These are phyloP conservation scores for Mastomys coucha DNA, from an alignment of 2,113 vertebrate genomes.

Conservation along the genomic window DNA sequence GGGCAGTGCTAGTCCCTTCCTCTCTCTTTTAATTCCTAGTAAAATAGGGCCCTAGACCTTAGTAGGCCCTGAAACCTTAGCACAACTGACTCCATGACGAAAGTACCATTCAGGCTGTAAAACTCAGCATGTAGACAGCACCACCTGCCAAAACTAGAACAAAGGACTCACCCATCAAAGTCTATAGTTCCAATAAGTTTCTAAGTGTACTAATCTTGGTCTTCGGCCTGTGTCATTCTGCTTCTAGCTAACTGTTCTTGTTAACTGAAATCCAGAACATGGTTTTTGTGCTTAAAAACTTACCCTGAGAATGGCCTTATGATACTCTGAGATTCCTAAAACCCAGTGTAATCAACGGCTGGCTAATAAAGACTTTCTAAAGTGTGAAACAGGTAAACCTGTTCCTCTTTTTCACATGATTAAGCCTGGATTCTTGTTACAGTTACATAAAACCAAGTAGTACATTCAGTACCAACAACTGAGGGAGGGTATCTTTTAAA, in stretches of 20 bases:
- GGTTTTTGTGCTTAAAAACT: neutral
- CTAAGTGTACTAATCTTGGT: neutral
- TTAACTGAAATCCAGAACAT: neutral
- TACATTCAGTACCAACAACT: neutral
- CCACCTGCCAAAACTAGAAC: neutral
- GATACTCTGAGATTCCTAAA: neutral
- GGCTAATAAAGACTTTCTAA: neutral
- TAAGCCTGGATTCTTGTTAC: neutral
- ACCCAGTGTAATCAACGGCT: neutral
- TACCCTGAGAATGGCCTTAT: neutral
- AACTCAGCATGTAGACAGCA: neutral
- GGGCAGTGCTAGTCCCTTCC: neutral
- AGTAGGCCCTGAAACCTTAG: neutral
- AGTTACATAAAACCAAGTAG: neutral
- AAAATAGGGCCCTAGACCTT: neutral
- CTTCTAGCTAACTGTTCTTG: neutral
- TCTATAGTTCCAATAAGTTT: neutral
- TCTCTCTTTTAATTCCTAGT: neutral
- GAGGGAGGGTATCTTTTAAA: conserved; percentile 22
- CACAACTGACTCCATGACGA: neutral
- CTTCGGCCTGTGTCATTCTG: neutral
- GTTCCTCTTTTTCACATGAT: neutral
- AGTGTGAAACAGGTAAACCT: neutral
- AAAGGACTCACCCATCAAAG: neutral
- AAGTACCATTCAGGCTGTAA: neutral